Conservation (phyloP, 1,140 invertebrate species). For the Anadara kagoshimensis region DNA sequence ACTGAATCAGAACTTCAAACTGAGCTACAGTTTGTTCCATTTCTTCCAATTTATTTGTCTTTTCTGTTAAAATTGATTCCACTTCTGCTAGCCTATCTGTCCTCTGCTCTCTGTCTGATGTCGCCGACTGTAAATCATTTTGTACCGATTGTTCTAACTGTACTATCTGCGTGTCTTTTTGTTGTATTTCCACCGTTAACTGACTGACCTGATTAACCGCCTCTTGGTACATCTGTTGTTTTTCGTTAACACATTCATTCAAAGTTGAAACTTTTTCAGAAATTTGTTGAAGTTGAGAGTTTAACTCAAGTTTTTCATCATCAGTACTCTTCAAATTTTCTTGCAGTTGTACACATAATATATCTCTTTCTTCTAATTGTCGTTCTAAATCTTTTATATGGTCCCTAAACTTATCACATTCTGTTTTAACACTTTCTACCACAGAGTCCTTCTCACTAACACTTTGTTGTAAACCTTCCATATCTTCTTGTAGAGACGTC, state of each 20-base stretch:
- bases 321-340: background rate
- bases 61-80: conserved; percentile 8
- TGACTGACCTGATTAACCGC: background rate
- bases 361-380: conserved; percentile 23
- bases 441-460: background rate
- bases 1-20: conserved; percentile 39
- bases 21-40: conserved; percentile 10
- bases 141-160: too few species aligned
- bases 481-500: conserved; percentile 25
- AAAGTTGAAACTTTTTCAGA: too few species aligned
- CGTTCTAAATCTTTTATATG: conserved; percentile 11
- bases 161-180: conserved; percentile 1
- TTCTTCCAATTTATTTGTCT: conserved; percentile 19
- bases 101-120: too few species aligned
- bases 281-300: background rate
- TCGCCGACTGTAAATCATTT: too few species aligned
- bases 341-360: background rate
- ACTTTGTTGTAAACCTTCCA: background rate
- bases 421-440: background rate
- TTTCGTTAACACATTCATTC: background rate
- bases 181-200: background rate
- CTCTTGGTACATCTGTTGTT: background rate
- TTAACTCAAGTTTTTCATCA: conserved; percentile 1
- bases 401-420: conserved; percentile 8
- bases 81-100: background rate